Evolutionary conservation across 2,888 invertebrate species (phyloP).

Genomic region (Drosophila birchii): DNA sequence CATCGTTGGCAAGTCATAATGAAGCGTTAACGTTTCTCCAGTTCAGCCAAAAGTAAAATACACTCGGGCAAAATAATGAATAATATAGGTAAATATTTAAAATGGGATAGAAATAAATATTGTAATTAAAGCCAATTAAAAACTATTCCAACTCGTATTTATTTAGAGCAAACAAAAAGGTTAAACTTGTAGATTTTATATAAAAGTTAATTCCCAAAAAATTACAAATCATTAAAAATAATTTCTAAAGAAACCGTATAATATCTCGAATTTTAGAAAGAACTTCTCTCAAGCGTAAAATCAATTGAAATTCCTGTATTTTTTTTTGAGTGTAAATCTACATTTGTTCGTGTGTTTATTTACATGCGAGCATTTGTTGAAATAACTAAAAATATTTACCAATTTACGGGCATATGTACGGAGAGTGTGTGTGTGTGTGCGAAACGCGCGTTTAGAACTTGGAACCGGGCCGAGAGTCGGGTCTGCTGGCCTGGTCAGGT

Average conservation of each 20-base stretch:
- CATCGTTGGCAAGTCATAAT: slow-evolving; percentile 76
- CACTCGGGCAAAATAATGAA: slow-evolving; percentile 7
- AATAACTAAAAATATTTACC: slow-evolving; percentile 76
- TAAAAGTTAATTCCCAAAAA: neutral
- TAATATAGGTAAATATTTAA: neutral
- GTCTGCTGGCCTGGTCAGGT: slow-evolving; percentile 64
- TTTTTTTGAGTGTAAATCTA: slow-evolving; percentile 12
- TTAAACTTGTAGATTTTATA: too few species aligned
- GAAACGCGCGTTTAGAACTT: slow-evolving; percentile 76
- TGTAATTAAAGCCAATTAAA: slow-evolving; percentile 5
- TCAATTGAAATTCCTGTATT: neutral
- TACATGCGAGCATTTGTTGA: slow-evolving; percentile 69
- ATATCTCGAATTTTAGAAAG: neutral
- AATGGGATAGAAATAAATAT: slow-evolving; percentile 3
- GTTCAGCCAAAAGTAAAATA: slow-evolving; percentile 27
- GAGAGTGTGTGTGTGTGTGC: slow-evolving; percentile 39
- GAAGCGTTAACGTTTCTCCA: slow-evolving; percentile 80
- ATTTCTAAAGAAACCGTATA: accelerated
- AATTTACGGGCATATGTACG: slow-evolving; percentile 44
- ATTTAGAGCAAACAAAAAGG: neutral
- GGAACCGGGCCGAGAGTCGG: slow-evolving; percentile 44
- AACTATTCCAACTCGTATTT: neutral
- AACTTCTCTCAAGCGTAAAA: neutral
- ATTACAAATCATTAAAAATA: neutral
- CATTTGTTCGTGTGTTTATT: slow-evolving; percentile 51